Percentiles rank a stretch among this genome's conserved stretches.
These are phyloP conservation scores for Heliornis fulica DNA, from an alignment of 2,113 vertebrate species.

Conservation along the genomic window DNA sequence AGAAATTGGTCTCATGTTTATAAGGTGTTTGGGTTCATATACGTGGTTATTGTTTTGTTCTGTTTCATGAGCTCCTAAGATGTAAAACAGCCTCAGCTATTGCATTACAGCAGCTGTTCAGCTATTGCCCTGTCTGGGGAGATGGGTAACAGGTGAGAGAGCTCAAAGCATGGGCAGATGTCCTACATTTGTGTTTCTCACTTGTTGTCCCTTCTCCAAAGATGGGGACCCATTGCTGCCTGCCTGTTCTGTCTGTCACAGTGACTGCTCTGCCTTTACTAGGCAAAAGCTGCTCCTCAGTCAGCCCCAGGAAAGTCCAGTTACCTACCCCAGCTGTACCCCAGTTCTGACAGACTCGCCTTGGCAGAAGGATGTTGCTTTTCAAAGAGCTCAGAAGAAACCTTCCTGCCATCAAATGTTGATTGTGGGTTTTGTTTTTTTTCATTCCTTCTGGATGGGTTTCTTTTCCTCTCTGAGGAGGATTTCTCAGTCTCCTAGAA, in stretches of 20 bases:
- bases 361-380: not conserved
- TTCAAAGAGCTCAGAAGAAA: not conserved
- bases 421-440: not conserved
- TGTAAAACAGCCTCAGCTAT: not conserved
- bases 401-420: not conserved
- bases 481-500: conserved; percentile 1
- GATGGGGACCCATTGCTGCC: not conserved
- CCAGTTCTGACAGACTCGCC: not conserved
- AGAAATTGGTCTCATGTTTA: not conserved
- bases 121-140: conserved; percentile 5
- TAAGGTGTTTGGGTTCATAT: not conserved
- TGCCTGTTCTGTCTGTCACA: not conserved
- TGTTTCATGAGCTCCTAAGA: not conserved
- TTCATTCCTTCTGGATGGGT: not conserved
- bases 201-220: not conserved
- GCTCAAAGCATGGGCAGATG: not conserved
- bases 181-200: not conserved
- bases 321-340: not conserved
- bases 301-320: not conserved
- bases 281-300: not conserved
- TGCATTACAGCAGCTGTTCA: not conserved
- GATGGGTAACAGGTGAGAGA: conserved; percentile 18
- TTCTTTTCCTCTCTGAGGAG: not conserved
- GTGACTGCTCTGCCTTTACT: not conserved
- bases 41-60: not conserved